These are phyloP conservation scores for Podarcis muralis DNA, from an alignment of 2,113 vertebrate genomes.

Conservation along the genomic window DNA sequence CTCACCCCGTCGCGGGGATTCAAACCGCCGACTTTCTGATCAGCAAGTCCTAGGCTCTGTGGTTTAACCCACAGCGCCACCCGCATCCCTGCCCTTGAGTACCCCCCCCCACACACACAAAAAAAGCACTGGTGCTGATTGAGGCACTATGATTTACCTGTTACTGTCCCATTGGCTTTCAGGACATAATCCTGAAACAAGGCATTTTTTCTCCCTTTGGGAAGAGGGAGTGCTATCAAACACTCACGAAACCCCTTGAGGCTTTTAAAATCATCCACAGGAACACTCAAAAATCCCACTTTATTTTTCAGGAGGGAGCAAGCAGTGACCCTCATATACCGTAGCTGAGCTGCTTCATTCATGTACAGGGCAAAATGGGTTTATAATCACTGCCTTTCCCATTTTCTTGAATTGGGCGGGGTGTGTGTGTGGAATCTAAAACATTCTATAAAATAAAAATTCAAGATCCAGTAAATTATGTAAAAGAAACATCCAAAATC, in stretches of 20 bases:
- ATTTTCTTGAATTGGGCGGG: background rate
- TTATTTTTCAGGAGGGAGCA: background rate
- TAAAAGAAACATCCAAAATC: no score
- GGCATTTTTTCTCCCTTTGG: background rate
- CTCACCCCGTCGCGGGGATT: no score
- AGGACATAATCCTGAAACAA: background rate
- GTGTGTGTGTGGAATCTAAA: no score
- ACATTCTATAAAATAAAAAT: no score
- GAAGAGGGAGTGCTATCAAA: background rate
- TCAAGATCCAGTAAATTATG: no score
- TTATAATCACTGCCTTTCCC: conserved; percentile 10
- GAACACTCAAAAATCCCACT: background rate
- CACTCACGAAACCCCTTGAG: background rate
- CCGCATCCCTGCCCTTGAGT: no score
- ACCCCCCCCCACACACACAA: no score
- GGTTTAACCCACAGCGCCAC: no score
- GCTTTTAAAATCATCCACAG: background rate
- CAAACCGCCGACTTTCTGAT: no score
- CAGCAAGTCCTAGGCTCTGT: no score
- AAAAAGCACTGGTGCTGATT: background rate
- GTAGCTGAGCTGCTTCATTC: conserved; percentile 40
- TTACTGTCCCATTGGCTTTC: conserved; percentile 3
- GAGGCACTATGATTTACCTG: background rate
- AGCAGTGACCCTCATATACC: background rate
- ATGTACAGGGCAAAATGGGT: background rate